A percentile compares a stretch with the other conserved stretches of the same genome.
These are phyloP conservation scores for Bombus huntii DNA, from an alignment of 1,140 invertebrate species.

Conservation along the genomic window DNA sequence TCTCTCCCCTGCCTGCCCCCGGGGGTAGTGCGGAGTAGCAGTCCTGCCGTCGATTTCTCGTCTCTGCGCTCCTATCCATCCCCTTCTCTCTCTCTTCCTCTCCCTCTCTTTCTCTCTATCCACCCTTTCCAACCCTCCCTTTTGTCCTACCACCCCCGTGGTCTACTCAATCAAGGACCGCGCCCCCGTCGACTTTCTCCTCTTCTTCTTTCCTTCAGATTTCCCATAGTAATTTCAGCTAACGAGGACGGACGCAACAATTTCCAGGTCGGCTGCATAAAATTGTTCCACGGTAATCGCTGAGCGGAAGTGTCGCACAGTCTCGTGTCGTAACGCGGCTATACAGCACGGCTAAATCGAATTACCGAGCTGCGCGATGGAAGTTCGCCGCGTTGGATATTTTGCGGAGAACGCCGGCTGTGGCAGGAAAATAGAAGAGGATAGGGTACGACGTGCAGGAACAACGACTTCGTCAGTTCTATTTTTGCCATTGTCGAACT, in stretches of 20 bases:
- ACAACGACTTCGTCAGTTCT: background rate
- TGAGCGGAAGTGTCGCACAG: constrained; percentile 32
- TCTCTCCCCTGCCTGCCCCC: constrained; percentile 75
- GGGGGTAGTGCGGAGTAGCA: constrained; percentile 67
- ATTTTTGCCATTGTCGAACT: background rate
- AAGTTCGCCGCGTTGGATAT: constrained; percentile 15
- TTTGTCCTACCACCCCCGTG: background rate
- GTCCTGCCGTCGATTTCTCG: constrained; percentile 77
- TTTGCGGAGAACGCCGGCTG: background rate
- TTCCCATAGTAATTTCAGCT: constrained; percentile 50
- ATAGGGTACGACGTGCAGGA: background rate
- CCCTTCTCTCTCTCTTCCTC: constrained; percentile 3
- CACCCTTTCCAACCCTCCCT: background rate
- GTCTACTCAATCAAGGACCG: constrained; percentile 72
- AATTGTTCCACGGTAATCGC: constrained; percentile 42
- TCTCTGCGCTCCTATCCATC: constrained; percentile 49
- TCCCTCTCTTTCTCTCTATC: background rate
- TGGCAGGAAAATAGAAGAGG: background rate
- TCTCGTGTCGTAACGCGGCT: constrained; percentile 30
- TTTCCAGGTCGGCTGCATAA: constrained; percentile 40
- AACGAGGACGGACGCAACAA: constrained; percentile 50
- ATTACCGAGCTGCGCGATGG: constrained; percentile 21
- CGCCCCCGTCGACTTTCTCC: constrained; percentile 51
- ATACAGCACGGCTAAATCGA: constrained; percentile 29
- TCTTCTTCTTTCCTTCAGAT: constrained; percentile 50